Conservation (phyloP, 2,113 vertebrate species). For the Dunckerocampus dactyliophorus region DNA sequence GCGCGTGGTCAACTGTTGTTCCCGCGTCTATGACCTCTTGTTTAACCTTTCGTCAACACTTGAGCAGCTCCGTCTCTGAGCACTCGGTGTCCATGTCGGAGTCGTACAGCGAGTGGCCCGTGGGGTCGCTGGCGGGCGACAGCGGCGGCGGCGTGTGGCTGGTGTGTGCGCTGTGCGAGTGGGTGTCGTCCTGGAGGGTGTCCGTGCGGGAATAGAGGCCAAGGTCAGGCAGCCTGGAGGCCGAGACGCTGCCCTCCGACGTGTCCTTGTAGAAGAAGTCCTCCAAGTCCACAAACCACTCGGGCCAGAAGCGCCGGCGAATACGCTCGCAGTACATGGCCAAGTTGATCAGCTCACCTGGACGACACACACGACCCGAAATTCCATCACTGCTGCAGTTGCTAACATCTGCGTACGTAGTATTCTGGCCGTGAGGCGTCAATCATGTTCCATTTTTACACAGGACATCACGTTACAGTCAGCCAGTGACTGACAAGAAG, state of each 20-base stretch:
- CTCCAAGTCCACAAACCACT: slow-evolving; percentile 92
- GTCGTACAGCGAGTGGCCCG: slow-evolving; percentile 90
- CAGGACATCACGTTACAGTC: no score
- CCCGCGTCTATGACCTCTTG: background rate
- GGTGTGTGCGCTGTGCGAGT: slow-evolving; percentile 10
- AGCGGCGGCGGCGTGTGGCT: slow-evolving; percentile 61
- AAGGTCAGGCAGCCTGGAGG: slow-evolving; percentile 81
- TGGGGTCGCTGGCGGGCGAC: slow-evolving; percentile 90
- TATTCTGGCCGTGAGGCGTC: no score
- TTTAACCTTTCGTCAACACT: slow-evolving; percentile 70
- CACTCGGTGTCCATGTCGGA: slow-evolving; percentile 95
- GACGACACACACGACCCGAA: background rate
- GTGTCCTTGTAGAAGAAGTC: slow-evolving; percentile 83
- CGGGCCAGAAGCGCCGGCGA: slow-evolving; percentile 94
- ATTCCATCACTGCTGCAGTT: no score
- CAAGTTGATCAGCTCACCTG: slow-evolving; percentile 95
- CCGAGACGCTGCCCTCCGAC: slow-evolving; percentile 73
- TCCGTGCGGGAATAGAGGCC: slow-evolving; percentile 91
- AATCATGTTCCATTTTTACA: no score
- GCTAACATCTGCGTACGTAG: background rate
- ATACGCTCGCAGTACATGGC: slow-evolving; percentile 98
- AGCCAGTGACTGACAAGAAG: no score
- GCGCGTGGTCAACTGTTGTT: no score
- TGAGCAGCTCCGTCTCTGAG: slow-evolving; percentile 86
- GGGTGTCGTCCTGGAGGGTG: slow-evolving; percentile 79